Conservation (phyloP, 2,888 invertebrate species). For the Tricholauxania praeusta region DNA sequence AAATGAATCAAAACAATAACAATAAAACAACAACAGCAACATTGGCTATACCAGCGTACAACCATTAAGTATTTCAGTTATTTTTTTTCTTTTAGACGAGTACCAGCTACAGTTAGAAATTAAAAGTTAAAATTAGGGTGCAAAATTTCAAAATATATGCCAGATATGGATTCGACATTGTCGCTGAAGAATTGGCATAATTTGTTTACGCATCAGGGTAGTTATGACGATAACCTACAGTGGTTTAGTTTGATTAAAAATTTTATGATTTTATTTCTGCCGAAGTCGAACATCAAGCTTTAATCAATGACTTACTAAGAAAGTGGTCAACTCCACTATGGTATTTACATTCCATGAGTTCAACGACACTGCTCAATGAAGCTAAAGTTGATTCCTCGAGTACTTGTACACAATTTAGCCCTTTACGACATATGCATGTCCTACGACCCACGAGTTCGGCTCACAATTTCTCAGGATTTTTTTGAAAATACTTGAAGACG, state of each 20-base stretch:
- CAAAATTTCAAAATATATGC: conserved; percentile 54
- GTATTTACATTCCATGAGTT: no score
- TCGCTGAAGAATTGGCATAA: neutral
- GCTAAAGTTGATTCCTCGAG: no score
- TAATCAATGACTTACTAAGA: no score
- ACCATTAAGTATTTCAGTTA: conserved; percentile 42
- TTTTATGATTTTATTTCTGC: neutral
- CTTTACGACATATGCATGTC: no score
- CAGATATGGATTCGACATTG: conserved; percentile 25
- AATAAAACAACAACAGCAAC: conserved; percentile 47
- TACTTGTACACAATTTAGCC: no score
- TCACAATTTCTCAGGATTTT: no score
- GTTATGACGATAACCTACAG: neutral
- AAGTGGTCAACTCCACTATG: no score
- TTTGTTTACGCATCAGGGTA: neutral
- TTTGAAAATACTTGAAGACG: no score
- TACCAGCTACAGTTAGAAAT: conserved; percentile 4
- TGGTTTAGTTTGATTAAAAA: conserved; percentile 24
- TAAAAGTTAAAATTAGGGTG: conserved; percentile 57
- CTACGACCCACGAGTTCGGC: no score
- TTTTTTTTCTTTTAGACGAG: neutral
- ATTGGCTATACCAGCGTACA: conserved; percentile 44
- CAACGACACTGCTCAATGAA: no score
- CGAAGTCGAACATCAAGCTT: no score
- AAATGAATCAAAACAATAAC: conserved; percentile 56